Base-by-base conservation (phyloP, 2,888 invertebrate species). In the Chromoteleia sp. region DNA sequence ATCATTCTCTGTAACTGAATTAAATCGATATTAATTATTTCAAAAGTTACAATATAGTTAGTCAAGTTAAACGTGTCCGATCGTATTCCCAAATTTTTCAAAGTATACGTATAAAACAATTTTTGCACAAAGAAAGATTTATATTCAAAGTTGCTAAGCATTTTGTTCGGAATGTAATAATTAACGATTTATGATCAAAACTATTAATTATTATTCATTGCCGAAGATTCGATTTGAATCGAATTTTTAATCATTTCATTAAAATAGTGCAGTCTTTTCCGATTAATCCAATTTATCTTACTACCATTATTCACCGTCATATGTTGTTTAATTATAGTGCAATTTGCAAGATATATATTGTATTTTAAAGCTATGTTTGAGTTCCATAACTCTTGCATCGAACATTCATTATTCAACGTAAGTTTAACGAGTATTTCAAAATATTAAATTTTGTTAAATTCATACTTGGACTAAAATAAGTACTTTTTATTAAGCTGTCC, bases 11-110 rank as follows among this genome's bases (percentile, higher is more conserved):
- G 61, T 45, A 45, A 61, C 45, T 61, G 17, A 45, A 61, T 61
- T 61, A 61, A 30, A 8, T 29, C 30, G 43, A 45, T 45, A 45
- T 45, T 61, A 61, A 61, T 61, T 17, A 61, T 61, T 59, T 59
- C 21, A 41, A 41, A 25, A 14, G 41, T 39, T 41, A 59, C 41
- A 41, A 59, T 41, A 25, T 41, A 15, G n/a, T 14, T 58, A 21
- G 7, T n/a, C 21, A 0, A 48, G 21, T 48, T 21, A n/a, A 21
- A 48, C n/a, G 5, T 25, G 48, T 1, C 21, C 43, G 17, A 43
- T 8, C 6, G 10, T 2, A 8, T 41, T 7, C 7, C 1, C 14
- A 4, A 14, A 14, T 41, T 41, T 41, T 43, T 17, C 8, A 8
- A 2, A 1, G 19, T 19, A 19, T 17, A 43, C 17, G 12, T 10